Base-by-base conservation (phyloP, 2,888 invertebrate species). In the Syritta pipiens region DNA sequence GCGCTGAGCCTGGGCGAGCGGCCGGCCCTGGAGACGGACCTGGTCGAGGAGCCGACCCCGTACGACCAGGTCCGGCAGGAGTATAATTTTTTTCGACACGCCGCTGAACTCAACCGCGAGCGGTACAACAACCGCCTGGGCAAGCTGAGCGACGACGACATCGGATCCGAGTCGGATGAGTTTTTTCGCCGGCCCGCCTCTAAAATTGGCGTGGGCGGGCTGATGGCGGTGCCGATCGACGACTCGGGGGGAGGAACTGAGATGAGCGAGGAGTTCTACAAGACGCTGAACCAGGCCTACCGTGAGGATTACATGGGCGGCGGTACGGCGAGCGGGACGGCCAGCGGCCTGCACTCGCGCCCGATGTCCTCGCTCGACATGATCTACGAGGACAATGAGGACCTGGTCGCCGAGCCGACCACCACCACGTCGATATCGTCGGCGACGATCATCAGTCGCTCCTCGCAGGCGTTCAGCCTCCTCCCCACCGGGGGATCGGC, bases 371-470 rank as follows among this genome's bases (percentile, higher is more conserved):
- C 95, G 83, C 89, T 96, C 82, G 95, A 93, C 79, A 95, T 96
- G 94, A 96, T 96, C 83, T 95, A 95, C 93, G 95, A 95, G 87
- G 94, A 94, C 83, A 93, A 94, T 7, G 95, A 95, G 88, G 95
- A 95, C 20, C 75, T 83, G 83, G 42, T 44, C 4, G 81, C 82
- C 42, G 81, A 83, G 42, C 62, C 37, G 46, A 44, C 49, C n/a
- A 40, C 57, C 5, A 32, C 59, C 6, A 48, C 69, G 12, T 65
- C 69, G 12, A 35, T 48, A 26, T 40, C 81, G 26, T 53, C 68
- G 19, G 46, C 65, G 35, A 57, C 74, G 24, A 53, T 60, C 32
- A 48, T 62, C 48, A 65, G 55, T 57, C 48, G 44, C 35, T 55
- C 67, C 32, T 26, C 60, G 0, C 65, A 77, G 20, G 55, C 74